Evolutionary conservation across 2,113 vertebrate genomes (phyloP).

Genomic region (Psettodes erumei): DNA sequence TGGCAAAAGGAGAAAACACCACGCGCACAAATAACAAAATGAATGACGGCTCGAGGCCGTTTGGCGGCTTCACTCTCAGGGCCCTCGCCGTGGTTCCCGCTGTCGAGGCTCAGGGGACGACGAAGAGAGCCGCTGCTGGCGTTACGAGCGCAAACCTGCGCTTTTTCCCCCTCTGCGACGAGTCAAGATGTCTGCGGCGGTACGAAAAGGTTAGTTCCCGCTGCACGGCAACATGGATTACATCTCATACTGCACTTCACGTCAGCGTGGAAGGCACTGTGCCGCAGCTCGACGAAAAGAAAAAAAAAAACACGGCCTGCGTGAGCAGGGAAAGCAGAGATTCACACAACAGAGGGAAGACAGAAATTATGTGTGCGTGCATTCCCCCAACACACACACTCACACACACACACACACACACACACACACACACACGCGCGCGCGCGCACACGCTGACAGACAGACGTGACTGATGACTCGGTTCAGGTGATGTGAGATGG

Average conservation of each 20-base stretch:
- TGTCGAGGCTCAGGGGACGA: background rate
- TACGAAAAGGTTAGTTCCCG: background rate
- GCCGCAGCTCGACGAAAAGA: too few species aligned
- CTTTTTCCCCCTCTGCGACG: background rate
- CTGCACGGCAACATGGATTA: background rate
- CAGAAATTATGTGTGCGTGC: slow-evolving; percentile 14
- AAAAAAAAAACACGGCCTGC: background rate
- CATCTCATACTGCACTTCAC: too few species aligned
- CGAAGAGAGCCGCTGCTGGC: background rate
- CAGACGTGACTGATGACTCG: slow-evolving; percentile 65
- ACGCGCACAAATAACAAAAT: background rate
- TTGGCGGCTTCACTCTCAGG: background rate
- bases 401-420: slow-evolving; percentile 1
- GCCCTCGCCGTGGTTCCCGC: background rate
- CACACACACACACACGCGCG: slow-evolving; percentile 12
- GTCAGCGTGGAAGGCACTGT: too few species aligned
- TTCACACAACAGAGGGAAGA: background rate
- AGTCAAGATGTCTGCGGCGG: background rate
- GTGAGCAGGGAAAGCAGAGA: background rate
- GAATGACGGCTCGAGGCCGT: background rate
- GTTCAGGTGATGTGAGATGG: slow-evolving; percentile 58
- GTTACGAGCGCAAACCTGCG: background rate
- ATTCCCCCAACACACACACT: background rate
- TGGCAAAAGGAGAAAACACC: too few species aligned
- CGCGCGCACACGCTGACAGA: background rate